Evolutionary conservation across 2,797 vertebrate genomes (phyloP).

Genomic region (Scarus forsteni): DNA sequence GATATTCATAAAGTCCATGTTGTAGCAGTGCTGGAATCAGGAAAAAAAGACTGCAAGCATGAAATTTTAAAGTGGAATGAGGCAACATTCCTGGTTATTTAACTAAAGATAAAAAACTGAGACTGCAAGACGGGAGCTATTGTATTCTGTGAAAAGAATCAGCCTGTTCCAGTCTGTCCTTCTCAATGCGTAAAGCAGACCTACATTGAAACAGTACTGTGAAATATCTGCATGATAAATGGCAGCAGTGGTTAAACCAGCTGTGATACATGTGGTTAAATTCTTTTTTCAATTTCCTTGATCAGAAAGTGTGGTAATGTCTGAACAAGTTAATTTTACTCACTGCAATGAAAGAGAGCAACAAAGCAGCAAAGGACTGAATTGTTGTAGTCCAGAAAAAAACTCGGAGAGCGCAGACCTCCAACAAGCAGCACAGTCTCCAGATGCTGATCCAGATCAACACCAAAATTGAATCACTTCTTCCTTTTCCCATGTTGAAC

Average conservation of each 20-base stretch:
- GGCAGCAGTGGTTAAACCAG: neutral
- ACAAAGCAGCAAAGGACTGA: no score
- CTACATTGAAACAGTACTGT: neutral
- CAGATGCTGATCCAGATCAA: no score
- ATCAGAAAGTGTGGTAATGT: no score
- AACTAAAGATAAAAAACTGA: slow-evolving; percentile 17
- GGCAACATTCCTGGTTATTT: slow-evolving; percentile 25
- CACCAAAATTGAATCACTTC: no score
- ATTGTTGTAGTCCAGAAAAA: no score
- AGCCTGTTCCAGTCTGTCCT: neutral
- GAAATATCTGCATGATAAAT: neutral
- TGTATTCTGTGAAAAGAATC: neutral
- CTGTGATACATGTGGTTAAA: neutral
- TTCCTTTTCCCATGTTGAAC: no score
- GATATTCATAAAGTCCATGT: slow-evolving; percentile 46
- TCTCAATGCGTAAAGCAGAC: neutral
- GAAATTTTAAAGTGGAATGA: slow-evolving; percentile 15
- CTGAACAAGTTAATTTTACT: no score
- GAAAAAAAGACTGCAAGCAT: slow-evolving; percentile 20
- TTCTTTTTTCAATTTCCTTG: neutral
- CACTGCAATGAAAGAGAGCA: no score
- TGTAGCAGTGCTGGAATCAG: slow-evolving; percentile 14
- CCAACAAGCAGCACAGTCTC: no score
- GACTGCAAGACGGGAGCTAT: slow-evolving; percentile 2
- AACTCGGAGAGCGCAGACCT: no score